Percentiles rank a stretch among this genome's conserved stretches.
These are phyloP conservation scores for Heliconius hewitsoni DNA, from an alignment of 1,140 invertebrate species.

Conservation along the genomic window DNA sequence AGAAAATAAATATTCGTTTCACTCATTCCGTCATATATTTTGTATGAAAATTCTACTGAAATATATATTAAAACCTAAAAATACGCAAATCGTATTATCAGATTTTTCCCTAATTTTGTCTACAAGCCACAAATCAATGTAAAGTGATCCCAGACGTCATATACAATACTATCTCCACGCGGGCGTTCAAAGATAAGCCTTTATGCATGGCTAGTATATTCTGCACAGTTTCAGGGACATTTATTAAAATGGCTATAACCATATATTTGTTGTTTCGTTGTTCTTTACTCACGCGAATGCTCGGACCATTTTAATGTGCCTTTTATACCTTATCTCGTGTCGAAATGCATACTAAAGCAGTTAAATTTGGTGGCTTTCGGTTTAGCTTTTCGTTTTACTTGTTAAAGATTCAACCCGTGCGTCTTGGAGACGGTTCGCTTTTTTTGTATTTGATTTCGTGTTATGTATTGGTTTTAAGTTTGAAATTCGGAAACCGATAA, in stretches of 20 bases:
- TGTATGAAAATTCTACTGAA: no score
- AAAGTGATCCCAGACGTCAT: slow-evolving; percentile 34
- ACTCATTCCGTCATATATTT: no score
- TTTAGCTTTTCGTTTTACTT: no score
- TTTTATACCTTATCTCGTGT: slow-evolving; percentile 31
- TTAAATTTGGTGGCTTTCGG: neutral
- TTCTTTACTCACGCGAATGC: slow-evolving; percentile 60
- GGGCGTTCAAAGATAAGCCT: slow-evolving; percentile 53
- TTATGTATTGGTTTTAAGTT: no score
- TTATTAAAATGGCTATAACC: slow-evolving; percentile 78
- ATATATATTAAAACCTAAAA: neutral
- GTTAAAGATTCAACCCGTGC: no score
- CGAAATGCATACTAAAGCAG: neutral
- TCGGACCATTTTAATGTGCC: slow-evolving; percentile 37
- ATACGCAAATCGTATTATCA: neutral
- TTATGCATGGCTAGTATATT: slow-evolving; percentile 60
- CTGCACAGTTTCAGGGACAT: slow-evolving; percentile 63
- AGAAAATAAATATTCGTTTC: no score
- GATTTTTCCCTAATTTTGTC: neutral
- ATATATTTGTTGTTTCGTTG: slow-evolving; percentile 72
- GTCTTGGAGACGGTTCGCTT: no score
- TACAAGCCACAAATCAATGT: neutral
- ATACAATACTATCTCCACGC: slow-evolving; percentile 33
- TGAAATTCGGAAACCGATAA: no score
- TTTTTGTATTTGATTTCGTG: no score